Conservation (phyloP, 1,140 invertebrate species). For the Aleiodes sp. region DNA sequence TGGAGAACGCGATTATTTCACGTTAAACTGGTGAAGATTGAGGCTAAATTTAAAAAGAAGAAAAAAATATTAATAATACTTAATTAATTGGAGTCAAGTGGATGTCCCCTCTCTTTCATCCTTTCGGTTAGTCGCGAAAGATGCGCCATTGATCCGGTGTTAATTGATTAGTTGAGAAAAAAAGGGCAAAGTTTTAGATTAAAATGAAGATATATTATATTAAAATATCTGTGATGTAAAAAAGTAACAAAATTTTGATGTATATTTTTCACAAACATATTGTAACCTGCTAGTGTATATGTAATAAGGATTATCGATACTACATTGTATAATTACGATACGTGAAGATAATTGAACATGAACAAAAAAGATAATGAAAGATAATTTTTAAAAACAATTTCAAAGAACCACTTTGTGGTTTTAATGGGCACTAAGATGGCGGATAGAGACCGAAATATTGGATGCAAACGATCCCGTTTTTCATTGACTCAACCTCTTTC, state of each 20-base stretch:
- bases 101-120: slow-evolving; percentile 33
- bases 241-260: slow-evolving; percentile 68
- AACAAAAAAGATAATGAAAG: slow-evolving; percentile 39
- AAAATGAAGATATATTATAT: slow-evolving; percentile 66
- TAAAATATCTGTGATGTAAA: slow-evolving; percentile 69
- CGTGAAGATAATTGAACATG: slow-evolving; percentile 33
- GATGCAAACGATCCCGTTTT: slow-evolving; percentile 53
- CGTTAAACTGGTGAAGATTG: no score
- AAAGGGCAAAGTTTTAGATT: slow-evolving; percentile 60
- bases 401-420: slow-evolving; percentile 59
- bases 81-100: no score
- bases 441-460: slow-evolving; percentile 52
- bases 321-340: slow-evolving; percentile 60
- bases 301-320: slow-evolving; percentile 60
- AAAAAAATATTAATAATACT: no score
- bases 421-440: slow-evolving; percentile 63
- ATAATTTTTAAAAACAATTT: slow-evolving; percentile 48
- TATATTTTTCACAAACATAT: slow-evolving; percentile 68
- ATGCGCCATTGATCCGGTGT: slow-evolving; percentile 38
- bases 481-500: no score
- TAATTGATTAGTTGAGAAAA: slow-evolving; percentile 52
- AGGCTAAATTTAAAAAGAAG: no score
- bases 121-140: slow-evolving; percentile 41
- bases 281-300: slow-evolving; percentile 66
- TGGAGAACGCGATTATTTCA: no score